These are phyloP conservation scores for Aphis craccivora DNA, from an alignment of 1,140 invertebrate genomes.

Conservation along the genomic window DNA sequence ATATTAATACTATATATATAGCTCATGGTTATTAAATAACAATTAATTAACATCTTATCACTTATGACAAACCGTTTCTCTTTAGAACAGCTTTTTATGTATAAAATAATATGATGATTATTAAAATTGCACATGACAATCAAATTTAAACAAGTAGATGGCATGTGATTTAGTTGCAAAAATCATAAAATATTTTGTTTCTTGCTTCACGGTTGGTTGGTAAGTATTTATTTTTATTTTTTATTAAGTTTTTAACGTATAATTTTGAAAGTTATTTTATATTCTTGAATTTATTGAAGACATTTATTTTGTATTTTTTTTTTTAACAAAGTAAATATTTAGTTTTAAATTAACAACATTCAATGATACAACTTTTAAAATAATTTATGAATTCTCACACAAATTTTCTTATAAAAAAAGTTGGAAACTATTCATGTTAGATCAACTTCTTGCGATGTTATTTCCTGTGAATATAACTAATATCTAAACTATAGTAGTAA, in stretches of 20 bases:
- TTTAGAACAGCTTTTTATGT: too few relatives aligned
- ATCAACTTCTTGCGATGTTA: neutral
- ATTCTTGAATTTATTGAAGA: neutral
- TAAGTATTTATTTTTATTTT: neutral
- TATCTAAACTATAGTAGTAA: neutral
- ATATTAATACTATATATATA: too few relatives aligned
- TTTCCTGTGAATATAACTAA: neutral
- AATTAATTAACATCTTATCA: too few relatives aligned
- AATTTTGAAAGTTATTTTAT: neutral
- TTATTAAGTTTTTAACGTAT: too few relatives aligned
- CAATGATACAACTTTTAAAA: neutral
- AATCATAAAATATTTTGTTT: neutral
- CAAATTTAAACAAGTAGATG: too few relatives aligned
- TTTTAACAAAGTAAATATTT: neutral
- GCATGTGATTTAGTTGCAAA: too few relatives aligned
- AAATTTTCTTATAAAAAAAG: neutral
- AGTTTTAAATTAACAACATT: neutral
- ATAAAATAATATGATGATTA: too few relatives aligned
- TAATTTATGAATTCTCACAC: neutral
- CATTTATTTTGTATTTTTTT: neutral
- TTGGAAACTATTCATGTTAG: neutral
- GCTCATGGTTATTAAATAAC: too few relatives aligned
- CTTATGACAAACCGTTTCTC: too few relatives aligned
- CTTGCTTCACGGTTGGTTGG: neutral
- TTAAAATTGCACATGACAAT: too few relatives aligned